phyloP scores from a whole-genome alignment of 1,140 invertebrate genomes.

The Cheumatopsyche charites region DNA sequence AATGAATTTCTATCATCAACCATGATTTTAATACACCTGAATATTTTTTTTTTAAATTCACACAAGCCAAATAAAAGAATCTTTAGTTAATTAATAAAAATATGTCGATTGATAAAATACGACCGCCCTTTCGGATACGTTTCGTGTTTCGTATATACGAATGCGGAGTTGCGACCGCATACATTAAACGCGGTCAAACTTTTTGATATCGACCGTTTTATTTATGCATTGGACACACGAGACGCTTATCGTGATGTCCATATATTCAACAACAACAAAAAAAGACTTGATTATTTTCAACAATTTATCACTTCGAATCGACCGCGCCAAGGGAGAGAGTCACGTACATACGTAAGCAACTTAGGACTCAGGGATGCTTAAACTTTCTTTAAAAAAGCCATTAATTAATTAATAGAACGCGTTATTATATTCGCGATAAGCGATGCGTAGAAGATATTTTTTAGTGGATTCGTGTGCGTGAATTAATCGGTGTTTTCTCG shows the following conservation, averaged over 20 bases:
- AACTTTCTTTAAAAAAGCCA: background rate
- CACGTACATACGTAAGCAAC: background rate
- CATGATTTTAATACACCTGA: no score
- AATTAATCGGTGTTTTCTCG: no score
- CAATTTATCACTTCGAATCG: conserved; percentile 43
- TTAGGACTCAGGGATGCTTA: background rate
- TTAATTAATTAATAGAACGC: no score
- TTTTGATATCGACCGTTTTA: conserved; percentile 36
- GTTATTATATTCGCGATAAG: no score
- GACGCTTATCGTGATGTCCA: conserved; percentile 42
- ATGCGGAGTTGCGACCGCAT: background rate
- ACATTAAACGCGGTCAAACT: conserved; percentile 25
- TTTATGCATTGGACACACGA: conserved; percentile 43
- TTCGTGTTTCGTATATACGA: no score
- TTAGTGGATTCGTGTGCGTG: no score
- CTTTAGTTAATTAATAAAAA: background rate
- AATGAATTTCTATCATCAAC: no score
- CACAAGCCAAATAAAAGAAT: no score
- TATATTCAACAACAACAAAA: conserved; percentile 41
- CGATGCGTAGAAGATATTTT: no score
- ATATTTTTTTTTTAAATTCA: no score
- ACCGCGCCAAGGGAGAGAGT: conserved; percentile 11
- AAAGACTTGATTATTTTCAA: conserved; percentile 42
- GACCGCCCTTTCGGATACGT: background rate
- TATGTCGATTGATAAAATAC: conserved; percentile 2